These are phyloP conservation scores for Nephrotoma appendiculata DNA, from an alignment of 2,888 invertebrate genomes.

Conservation along the genomic window DNA sequence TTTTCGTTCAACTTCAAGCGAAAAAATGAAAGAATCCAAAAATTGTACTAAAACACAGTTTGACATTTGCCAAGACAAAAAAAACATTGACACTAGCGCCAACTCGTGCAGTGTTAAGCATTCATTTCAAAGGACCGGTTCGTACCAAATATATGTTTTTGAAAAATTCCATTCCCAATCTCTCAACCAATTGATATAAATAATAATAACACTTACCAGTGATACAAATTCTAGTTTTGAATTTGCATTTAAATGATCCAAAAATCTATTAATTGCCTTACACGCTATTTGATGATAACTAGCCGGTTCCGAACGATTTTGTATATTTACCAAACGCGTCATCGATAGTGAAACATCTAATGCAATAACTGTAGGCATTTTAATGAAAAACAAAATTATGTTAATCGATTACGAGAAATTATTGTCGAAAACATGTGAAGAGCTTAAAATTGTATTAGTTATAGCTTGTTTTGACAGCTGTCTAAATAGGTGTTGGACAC, in stretches of 20 bases:
- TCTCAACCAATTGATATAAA: neutral
- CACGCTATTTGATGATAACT: constrained; percentile 29
- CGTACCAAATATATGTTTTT: too few relatives aligned
- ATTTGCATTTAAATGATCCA: constrained; percentile 25
- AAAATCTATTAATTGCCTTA: constrained; percentile 26
- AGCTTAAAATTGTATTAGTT: neutral
- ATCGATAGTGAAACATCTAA: constrained; percentile 31
- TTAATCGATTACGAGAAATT: neutral
- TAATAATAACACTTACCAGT: neutral
- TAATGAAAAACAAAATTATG: neutral
- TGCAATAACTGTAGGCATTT: constrained; percentile 32
- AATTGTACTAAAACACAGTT: neutral
- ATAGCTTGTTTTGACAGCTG: neutral
- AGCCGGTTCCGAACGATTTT: constrained; percentile 18
- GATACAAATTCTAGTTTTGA: constrained; percentile 23
- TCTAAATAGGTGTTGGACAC: neutral
- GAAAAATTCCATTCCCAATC: neutral
- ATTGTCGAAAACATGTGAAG: neutral
- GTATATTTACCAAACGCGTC: constrained; percentile 19
- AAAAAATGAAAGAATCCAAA: neutral
- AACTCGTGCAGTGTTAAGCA: neutral
- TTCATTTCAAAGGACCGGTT: neutral
- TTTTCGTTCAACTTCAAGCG: neutral
- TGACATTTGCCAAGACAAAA: neutral
- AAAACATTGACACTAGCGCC: neutral